Base-by-base conservation (phyloP, 2,797 vertebrate species). In the Sebastes dallii region DNA sequence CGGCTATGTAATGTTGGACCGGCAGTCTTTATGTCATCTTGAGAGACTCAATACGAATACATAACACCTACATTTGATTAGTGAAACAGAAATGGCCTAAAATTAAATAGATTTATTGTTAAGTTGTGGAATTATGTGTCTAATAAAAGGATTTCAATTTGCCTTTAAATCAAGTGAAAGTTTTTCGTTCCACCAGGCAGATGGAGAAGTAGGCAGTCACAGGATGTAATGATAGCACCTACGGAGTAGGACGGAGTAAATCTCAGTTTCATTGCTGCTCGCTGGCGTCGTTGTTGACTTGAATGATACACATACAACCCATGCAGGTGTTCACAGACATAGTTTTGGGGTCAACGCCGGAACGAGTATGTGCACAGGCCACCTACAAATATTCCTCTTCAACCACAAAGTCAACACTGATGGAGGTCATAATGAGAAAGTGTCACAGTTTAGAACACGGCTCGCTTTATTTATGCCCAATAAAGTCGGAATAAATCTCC, bases 401-500 rank as follows among this genome's bases (percentile, higher is more conserved):
- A 72, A 60, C 60, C 54, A 58, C 75, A 87, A 80, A 82, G 81
- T 70, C 80, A 84, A 80, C 77, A 62, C 39, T 73, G 78, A 88
- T 81, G 65, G 78, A 89, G 72, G 78, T 71, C 72, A 80, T 83
- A 86, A 93, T 85, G 68, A 66, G 39, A 42, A 86, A 75, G 39
- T 83, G 69, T 82, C 86, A 77, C 75, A 29, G 60, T 89, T 86
- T 73, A 85, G 71, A 85, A 72, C 59, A 65, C 16, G 16, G 55
- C 39, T 52, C 4, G 8, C 78, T 84, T 91, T 89, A 90, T 92
- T 86, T 81, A 88, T 86, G 55, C 65, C 66, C 65, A 86, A 85
- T 91, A 77, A 87, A 85, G 72, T 78, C 56, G 14, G 34, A 82
- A 87, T 90, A 86, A 89, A 90, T 87, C 81, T 78, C 64, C 54